These are phyloP conservation scores for Achatina immaculata DNA, from an alignment of 1,140 invertebrate species.

Conservation along the genomic window DNA sequence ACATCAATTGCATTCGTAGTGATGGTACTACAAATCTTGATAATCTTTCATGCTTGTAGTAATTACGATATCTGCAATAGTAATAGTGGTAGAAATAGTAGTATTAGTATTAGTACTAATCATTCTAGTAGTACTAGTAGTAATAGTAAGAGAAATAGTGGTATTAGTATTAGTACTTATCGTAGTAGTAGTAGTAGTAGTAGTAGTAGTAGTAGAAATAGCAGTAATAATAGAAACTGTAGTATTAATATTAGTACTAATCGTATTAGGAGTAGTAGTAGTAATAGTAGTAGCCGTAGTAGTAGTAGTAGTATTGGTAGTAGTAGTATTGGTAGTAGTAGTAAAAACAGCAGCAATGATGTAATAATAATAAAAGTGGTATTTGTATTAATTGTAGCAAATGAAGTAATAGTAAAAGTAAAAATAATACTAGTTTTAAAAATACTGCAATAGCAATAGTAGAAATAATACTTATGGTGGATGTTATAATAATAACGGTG, in stretches of 20 bases:
- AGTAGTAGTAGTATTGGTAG: too few relatives aligned
- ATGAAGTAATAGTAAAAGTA: too few relatives aligned
- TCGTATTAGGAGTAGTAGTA: too few relatives aligned
- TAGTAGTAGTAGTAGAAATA: conserved; percentile 11
- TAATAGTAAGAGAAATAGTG: conserved; percentile 20
- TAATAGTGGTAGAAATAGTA: conserved; percentile 26
- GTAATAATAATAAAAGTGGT: conserved; percentile 3
- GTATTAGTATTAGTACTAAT: conserved; percentile 21
- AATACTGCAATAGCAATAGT: too few relatives aligned
- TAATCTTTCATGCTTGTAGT: neutral
- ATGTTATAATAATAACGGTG: too few relatives aligned
- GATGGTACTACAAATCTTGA: neutral
- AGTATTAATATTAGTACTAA: neutral
- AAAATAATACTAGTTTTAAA: too few relatives aligned
- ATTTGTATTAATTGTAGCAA: neutral
- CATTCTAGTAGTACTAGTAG: conserved; percentile 17
- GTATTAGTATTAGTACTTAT: conserved; percentile 8
- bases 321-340: neutral
- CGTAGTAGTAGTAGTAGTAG: neutral
- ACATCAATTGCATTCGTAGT: neutral
- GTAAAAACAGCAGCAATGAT: neutral
- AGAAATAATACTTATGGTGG: too few relatives aligned
- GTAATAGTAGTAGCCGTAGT: too few relatives aligned
- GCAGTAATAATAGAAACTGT: neutral
- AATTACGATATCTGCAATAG: neutral